Evolutionary conservation across 2,888 invertebrate genomes (phyloP), one percentile per base, ranked within the genome.

Genomic region (Oconnorella tubifera): DNA sequence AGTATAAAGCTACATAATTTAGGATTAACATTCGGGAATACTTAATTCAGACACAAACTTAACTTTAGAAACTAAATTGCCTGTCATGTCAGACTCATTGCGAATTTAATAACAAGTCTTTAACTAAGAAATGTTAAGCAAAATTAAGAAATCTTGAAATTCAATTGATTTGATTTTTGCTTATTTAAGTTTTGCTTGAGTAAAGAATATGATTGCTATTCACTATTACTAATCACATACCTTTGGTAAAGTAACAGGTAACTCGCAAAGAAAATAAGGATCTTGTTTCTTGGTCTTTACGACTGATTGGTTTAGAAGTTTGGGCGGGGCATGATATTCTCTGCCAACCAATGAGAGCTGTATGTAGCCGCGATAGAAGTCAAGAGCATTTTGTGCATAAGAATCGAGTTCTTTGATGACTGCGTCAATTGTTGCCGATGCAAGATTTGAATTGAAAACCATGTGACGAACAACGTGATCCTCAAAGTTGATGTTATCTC

Each of bases 381-480:
- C 59, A 29, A 59, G 59, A 14, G 59, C 59, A 25, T 59, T 59
- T 31, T 59, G 59, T 1, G 59, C 59, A 28, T 49, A 59, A 28
- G 49, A 28, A 50, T 59, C 49, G 49, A 59, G 31, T 50, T 25
- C 59, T 4, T 28, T 19, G 19, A 49, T 31, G 28, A 27, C 31
- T 23, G 49, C 40, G 27, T 23, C 28, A 27, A 49, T 14, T 25
- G 25, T 29, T 3, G 49, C 49, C 28, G 59, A 59, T 27, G 40
- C 10, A 10, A 59, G 59, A 25, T 40, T 23, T 3, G 59, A 59
- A 31, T 49, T 49, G 31, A 59, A 59, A 28, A 59, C 49, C 28
- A 59, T 27, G 19, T 23, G 59, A 27, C 59, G 59, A 19, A 29
- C 23, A 14, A 27, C 14, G 19, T 50, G 40, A 29, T 59, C 59